Percentiles rank a stretch among this genome's conserved stretches.
phyloP scores from a whole-genome alignment of 2,888 invertebrate genomes.

The Pandemis corylana region DNA sequence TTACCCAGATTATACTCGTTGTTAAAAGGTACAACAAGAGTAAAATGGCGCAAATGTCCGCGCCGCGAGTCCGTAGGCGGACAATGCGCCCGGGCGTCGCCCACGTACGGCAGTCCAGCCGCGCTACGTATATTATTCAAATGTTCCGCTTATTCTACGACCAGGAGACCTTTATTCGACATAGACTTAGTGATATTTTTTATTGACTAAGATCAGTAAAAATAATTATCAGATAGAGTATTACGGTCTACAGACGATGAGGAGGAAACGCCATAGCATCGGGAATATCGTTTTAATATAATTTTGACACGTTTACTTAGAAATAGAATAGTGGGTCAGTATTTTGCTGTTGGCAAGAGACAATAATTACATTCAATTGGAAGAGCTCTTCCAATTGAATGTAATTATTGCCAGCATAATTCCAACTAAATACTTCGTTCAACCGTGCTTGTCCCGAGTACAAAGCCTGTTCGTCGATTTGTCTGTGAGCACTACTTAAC shows the following conservation, averaged over 20 bases:
- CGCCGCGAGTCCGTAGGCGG: conserved; percentile 9
- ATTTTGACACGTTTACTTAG: not conserved
- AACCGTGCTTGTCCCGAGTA: not conserved
- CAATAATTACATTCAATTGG: conserved; percentile 22
- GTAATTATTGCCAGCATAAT: conserved; percentile 13
- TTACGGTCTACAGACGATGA: not conserved
- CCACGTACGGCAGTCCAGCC: conserved; percentile 24
- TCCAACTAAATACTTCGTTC: conserved; percentile 5
- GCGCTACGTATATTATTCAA: conserved; percentile 38
- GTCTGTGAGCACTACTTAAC: not conserved
- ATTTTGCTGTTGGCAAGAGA: conserved; percentile 16
- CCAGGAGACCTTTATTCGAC: not conserved
- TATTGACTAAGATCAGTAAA: not conserved
- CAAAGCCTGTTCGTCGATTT: conserved; percentile 8
- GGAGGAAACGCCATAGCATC: not conserved
- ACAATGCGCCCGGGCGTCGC: conserved; percentile 32
- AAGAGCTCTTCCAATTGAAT: too few relatives aligned
- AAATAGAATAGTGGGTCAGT: not conserved
- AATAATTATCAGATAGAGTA: not conserved
- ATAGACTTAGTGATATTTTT: not conserved
- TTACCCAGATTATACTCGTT: not conserved
- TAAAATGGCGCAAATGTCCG: conserved; percentile 18
- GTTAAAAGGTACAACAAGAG: conserved; percentile 13
- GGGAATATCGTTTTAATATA: not conserved
- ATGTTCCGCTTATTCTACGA: conserved; percentile 16